phyloP scores from a whole-genome alignment of 2,113 vertebrate genomes.

The Cynocephalus volans region DNA sequence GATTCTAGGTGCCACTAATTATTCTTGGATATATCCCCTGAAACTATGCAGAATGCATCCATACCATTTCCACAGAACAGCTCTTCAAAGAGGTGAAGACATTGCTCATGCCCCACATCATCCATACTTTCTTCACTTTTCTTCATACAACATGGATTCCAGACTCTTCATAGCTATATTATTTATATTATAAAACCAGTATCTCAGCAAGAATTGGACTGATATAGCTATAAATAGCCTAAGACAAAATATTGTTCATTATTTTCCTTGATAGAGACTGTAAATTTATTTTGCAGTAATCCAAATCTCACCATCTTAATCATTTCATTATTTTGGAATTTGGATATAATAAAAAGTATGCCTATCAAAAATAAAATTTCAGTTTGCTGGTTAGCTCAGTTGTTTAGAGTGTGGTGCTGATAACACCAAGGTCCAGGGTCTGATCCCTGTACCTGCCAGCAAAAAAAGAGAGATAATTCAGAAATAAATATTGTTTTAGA shows the following conservation, averaged over 20 bases:
- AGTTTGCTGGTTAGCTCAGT: too few species aligned
- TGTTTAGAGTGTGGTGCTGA: too few species aligned
- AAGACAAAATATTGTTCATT: neutral
- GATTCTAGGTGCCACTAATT: neutral
- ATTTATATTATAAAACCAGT: constrained; percentile 17
- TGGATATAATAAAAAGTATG: neutral
- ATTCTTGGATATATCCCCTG: neutral
- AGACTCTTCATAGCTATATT: neutral
- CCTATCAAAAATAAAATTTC: neutral
- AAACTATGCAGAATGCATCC: neutral
- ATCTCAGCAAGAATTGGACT: neutral
- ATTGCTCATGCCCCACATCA: neutral
- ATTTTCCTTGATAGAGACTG: neutral
- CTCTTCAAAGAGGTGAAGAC: neutral
- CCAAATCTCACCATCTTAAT: neutral
- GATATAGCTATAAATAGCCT: neutral
- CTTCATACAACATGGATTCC: neutral
- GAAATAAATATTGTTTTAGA: constrained; percentile 29
- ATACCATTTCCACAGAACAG: neutral
- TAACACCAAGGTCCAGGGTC: too few species aligned
- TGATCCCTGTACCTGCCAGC: too few species aligned
- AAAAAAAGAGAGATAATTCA: neutral
- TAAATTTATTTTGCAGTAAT: neutral
- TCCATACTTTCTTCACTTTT: neutral
- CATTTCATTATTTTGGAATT: constrained; percentile 41